A percentile compares a stretch with the other conserved stretches of the same genome.
Evolutionary conservation across 2,113 vertebrate genomes (phyloP).

Genomic region (Eurystomus gularis): DNA sequence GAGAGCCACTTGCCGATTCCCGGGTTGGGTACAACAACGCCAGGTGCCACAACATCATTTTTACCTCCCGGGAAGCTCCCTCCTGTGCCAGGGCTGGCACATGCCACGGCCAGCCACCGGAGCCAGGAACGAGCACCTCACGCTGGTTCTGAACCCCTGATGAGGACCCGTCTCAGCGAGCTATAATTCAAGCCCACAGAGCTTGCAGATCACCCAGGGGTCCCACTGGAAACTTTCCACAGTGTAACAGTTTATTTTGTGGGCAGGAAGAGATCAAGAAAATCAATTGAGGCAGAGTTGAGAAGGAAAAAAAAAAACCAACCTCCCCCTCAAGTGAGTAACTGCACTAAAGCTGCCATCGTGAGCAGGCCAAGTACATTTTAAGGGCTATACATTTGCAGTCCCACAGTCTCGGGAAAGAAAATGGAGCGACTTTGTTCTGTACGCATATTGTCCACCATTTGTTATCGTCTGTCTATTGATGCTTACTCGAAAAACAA

Average conservation of each 20-base stretch:
- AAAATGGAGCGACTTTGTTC: constrained; percentile 24
- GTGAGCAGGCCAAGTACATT: not conserved
- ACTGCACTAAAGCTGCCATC: not conserved
- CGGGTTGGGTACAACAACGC: not conserved
- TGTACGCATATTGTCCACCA: not conserved
- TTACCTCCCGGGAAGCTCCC: not conserved
- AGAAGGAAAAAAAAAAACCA: not conserved
- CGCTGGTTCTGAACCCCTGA: not conserved
- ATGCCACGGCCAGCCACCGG: not conserved
- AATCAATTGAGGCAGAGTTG: not conserved
- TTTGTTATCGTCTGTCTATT: constrained; percentile 49
- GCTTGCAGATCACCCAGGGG: not conserved
- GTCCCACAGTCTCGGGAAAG: not conserved
- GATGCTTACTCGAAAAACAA: constrained; percentile 53
- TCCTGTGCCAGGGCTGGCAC: not conserved
- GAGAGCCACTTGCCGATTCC: not conserved
- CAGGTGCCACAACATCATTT: not conserved
- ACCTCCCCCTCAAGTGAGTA: not conserved
- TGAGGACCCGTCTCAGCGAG: not conserved
- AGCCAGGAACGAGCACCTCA: not conserved
- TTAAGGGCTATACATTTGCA: not conserved
- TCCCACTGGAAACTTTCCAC: not conserved
- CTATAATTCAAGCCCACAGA: not conserved
- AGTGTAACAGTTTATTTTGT: not conserved
- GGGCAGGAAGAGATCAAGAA: not conserved